Evolutionary conservation across 2,888 invertebrate genomes (phyloP).

Genomic region (Pemphredon lugubris): DNA sequence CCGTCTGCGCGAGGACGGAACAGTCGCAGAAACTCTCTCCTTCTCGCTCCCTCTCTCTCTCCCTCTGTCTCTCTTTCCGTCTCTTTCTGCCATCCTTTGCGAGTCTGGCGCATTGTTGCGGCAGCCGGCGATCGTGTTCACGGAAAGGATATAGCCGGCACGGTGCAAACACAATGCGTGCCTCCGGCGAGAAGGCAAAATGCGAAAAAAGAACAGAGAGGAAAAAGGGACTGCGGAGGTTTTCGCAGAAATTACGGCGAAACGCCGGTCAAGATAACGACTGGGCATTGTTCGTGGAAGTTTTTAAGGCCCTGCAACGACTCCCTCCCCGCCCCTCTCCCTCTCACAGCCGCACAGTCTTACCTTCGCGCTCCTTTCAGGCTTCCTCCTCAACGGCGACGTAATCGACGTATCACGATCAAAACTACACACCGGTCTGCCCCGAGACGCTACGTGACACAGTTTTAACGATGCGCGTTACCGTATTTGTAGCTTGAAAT

Average conservation of each 20-base stretch:
- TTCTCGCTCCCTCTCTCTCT: background rate
- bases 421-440: conserved; percentile 8
- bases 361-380: conserved; percentile 6
- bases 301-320: conserved; percentile 11
- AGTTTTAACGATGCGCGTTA: conserved; percentile 16
- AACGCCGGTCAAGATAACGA: conserved; percentile 53
- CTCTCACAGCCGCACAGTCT: background rate
- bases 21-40: conserved; percentile 2
- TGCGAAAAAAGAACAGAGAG: conserved; percentile 24
- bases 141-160: conserved; percentile 34
- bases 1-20: background rate
- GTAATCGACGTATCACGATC: conserved; percentile 28
- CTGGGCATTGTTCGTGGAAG: conserved; percentile 45
- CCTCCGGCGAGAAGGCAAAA: conserved; percentile 41
- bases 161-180: conserved; percentile 40
- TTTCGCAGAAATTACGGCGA: conserved; percentile 57
- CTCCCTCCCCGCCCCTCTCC: conserved; percentile 1
- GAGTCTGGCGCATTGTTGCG: conserved; percentile 32
- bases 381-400: conserved; percentile 8
- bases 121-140: conserved; percentile 29
- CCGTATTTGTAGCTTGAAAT: conserved; percentile 5
- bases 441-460: conserved; percentile 24
- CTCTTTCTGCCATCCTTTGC: conserved; percentile 8
- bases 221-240: conserved; percentile 15
- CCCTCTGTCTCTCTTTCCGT: background rate